Evolutionary conservation across 2,888 invertebrate genomes (phyloP).

Genomic region (Acanthosepion esculentum): DNA sequence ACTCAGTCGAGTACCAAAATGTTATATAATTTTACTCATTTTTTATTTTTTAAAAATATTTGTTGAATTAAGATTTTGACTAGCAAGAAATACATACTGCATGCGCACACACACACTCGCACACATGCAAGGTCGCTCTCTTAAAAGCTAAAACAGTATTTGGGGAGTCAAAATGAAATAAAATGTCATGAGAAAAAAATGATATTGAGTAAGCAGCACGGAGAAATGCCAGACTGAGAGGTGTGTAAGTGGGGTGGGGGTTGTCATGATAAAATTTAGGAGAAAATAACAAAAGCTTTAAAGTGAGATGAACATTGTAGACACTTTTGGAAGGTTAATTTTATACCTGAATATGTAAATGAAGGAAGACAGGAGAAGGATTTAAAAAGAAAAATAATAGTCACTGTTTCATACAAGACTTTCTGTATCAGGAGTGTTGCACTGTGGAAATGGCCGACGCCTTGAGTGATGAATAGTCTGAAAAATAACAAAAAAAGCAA

Average conservation of each 20-base stretch:
- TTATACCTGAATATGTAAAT: background rate
- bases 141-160: no score
- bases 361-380: no score
- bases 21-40: no score
- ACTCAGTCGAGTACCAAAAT: no score
- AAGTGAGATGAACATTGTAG: no score
- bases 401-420: background rate
- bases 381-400: no score
- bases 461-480: background rate
- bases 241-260: background rate
- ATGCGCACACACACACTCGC: no score
- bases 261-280: background rate
- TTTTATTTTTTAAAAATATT: no score
- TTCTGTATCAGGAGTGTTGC: background rate
- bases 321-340: background rate
- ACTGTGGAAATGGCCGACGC: background rate
- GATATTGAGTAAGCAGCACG: background rate
- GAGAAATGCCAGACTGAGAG: background rate
- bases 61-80: background rate
- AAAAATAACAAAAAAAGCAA: background rate
- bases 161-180: background rate
- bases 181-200: no score
- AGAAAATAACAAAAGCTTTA: background rate
- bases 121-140: no score
- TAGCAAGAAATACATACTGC: background rate